These are phyloP conservation scores for Oxyura jamaicensis DNA, from an alignment of 2,113 vertebrate genomes.

Conservation along the genomic window DNA sequence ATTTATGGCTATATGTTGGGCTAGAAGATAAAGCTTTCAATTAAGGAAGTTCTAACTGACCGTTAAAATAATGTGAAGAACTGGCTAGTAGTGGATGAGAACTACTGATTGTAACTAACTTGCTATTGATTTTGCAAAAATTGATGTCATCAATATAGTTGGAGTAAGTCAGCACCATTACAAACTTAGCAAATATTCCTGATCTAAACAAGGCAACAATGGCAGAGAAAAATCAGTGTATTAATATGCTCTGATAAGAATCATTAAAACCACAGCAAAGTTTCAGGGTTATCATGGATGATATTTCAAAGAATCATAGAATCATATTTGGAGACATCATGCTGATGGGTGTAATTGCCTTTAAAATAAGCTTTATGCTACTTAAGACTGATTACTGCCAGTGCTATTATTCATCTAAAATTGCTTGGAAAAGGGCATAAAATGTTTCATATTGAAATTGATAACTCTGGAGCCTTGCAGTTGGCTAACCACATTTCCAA, in stretches of 20 bases:
- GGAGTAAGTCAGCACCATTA: conserved; percentile 30
- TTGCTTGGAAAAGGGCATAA: conserved; percentile 59
- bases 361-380: conserved; percentile 57
- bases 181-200: conserved; percentile 26
- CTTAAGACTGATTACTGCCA: conserved; percentile 55
- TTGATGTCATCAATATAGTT: conserved; percentile 7
- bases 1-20: background rate
- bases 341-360: conserved; percentile 53
- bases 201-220: conserved; percentile 35
- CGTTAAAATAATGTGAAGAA: conserved; percentile 20
- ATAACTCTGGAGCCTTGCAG: conserved; percentile 42
- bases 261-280: background rate
- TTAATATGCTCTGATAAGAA: conserved; percentile 1
- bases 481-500: conserved; percentile 42
- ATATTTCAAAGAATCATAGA: background rate
- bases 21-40: conserved; percentile 7
- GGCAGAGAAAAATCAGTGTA: background rate
- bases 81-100: background rate
- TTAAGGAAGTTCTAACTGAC: conserved; percentile 19
- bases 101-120: conserved; percentile 24
- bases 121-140: conserved; percentile 56
- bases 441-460: conserved; percentile 41
- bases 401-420: conserved; percentile 45
- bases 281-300: conserved; percentile 21
- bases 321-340: conserved; percentile 16